These are phyloP conservation scores for Abrostola triplasia DNA, from an alignment of 2,888 invertebrate genomes.

Conservation along the genomic window DNA sequence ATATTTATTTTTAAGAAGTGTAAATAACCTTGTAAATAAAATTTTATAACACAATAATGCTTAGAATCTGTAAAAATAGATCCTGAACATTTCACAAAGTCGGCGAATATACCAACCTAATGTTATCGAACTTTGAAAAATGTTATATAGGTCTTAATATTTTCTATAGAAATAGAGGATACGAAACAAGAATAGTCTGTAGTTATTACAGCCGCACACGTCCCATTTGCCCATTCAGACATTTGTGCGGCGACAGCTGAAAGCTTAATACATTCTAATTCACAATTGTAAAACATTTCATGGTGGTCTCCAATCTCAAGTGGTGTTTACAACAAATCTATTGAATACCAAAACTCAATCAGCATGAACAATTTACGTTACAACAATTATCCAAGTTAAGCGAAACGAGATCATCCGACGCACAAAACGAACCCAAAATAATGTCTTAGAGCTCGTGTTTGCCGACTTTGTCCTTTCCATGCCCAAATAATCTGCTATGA, in stretches of 20 bases:
- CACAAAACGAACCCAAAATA: conserved; percentile 71
- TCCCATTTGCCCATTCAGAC: conserved; percentile 44
- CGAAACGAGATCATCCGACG: conserved; percentile 79
- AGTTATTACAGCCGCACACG: conserved; percentile 28
- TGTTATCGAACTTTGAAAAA: too few relatives aligned
- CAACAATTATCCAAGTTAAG: conserved; percentile 72
- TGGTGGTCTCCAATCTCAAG: conserved; percentile 68
- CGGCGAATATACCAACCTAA: too few relatives aligned
- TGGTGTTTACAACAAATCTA: conserved; percentile 72
- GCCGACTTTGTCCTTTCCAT: conserved; percentile 76
- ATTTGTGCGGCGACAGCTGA: conserved; percentile 44
- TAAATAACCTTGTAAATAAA: too few relatives aligned
- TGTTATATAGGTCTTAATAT: too few relatives aligned
- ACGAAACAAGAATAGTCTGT: neutral
- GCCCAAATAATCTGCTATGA: conserved; percentile 84
- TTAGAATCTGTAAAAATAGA: too few relatives aligned
- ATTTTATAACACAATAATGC: too few relatives aligned
- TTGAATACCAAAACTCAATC: conserved; percentile 59
- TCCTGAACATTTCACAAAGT: too few relatives aligned
- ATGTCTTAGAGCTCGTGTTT: conserved; percentile 76
- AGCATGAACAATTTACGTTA: conserved; percentile 75
- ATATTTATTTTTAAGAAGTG: too few relatives aligned
- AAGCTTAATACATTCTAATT: conserved; percentile 10
- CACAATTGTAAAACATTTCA: conserved; percentile 38
- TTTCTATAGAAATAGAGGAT: conserved; percentile 10